These are phyloP conservation scores for Tetragnatha montana DNA, from an alignment of 2,888 invertebrate species.

Conservation along the genomic window DNA sequence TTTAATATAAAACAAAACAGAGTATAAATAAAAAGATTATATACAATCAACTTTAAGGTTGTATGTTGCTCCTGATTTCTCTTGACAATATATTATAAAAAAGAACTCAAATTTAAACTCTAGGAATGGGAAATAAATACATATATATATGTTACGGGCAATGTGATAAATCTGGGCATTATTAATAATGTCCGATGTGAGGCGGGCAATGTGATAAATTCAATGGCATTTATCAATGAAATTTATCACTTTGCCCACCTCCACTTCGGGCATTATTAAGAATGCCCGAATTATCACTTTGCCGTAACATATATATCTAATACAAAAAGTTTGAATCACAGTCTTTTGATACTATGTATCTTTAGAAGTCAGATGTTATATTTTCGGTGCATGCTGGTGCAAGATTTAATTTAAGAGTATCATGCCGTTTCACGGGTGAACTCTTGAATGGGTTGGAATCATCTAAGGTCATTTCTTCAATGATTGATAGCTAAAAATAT, in stretches of 20 bases:
- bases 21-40: too few relatives aligned
- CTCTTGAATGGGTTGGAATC: constrained; percentile 17
- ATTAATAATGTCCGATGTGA: too few relatives aligned
- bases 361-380: too few relatives aligned
- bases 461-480: constrained; percentile 52
- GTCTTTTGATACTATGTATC: too few relatives aligned
- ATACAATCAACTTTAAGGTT: too few relatives aligned
- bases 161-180: too few relatives aligned
- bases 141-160: neutral
- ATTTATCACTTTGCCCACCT: too few relatives aligned
- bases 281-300: neutral
- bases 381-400: constrained; percentile 39
- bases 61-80: too few relatives aligned
- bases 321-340: constrained; percentile 18
- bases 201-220: too few relatives aligned
- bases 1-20: too few relatives aligned
- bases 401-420: constrained; percentile 50
- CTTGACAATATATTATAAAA: neutral
- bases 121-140: neutral
- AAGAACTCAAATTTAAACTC: neutral
- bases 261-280: too few relatives aligned
- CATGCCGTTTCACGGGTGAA: constrained; percentile 15
- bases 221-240: too few relatives aligned
- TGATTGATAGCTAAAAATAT: constrained; percentile 37
- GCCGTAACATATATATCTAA: constrained; percentile 32